Evolutionary conservation across 2,888 invertebrate genomes (phyloP).

Genomic region (Hymenopus coronatus): DNA sequence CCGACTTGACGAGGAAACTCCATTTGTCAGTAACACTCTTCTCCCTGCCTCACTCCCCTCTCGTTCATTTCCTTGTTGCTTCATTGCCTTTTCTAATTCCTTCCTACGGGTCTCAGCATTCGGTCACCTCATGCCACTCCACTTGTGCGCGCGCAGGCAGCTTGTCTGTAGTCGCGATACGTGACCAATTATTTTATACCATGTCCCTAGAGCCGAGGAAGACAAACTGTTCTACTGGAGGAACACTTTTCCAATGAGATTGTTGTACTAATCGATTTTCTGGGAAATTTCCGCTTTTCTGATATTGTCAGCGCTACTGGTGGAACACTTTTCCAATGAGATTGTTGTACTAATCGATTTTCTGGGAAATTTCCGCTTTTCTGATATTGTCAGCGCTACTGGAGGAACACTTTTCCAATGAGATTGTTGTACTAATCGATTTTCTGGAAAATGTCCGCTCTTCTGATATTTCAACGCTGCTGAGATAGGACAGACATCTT

Average conservation of each 20-base stretch:
- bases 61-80: conserved; percentile 3
- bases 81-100: conserved; percentile 7
- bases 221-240: background rate
- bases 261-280: background rate
- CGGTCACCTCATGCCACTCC: background rate
- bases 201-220: background rate
- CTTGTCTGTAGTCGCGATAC: background rate
- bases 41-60: background rate
- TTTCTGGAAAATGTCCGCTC: background rate
- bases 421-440: background rate
- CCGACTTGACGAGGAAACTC: conserved; percentile 29
- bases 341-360: background rate
- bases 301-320: background rate
- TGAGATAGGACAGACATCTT: background rate
- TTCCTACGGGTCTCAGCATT: background rate
- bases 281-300: background rate
- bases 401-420: background rate
- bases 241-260: background rate
- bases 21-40: conserved; percentile 23
- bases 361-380: background rate
- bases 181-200: background rate
- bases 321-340: background rate
- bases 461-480: background rate
- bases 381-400: background rate
- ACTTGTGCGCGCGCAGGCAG: background rate